Evolutionary conservation across 2,113 vertebrate genomes (phyloP).

Genomic region (Mungos mungo): DNA sequence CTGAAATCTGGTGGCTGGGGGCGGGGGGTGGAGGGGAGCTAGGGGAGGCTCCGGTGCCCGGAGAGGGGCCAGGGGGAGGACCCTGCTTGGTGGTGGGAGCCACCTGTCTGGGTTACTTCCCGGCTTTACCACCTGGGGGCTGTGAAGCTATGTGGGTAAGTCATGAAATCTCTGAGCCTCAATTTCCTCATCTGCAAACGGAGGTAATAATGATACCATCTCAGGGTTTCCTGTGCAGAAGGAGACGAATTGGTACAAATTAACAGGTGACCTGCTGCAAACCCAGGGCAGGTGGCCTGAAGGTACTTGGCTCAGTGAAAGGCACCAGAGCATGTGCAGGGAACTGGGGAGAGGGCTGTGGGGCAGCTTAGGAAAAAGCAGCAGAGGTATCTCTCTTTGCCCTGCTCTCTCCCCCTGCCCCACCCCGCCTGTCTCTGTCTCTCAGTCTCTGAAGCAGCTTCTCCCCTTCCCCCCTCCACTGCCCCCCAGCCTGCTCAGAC

Average conservation of each 20-base stretch:
- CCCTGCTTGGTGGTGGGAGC: fast-evolving
- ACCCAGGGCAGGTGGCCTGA: fast-evolving
- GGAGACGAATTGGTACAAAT: no score
- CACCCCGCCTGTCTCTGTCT: background rate
- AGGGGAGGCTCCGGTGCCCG: background rate
- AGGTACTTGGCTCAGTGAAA: no score
- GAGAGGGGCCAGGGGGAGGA: background rate
- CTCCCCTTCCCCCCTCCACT: background rate
- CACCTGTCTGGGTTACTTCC: no score
- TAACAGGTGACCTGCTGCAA: fast-evolving
- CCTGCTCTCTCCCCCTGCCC: background rate
- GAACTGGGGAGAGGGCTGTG: background rate
- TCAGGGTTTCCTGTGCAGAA: background rate
- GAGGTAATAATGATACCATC: background rate
- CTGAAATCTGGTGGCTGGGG: background rate
- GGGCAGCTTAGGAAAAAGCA: background rate
- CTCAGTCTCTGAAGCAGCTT: background rate
- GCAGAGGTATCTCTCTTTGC: background rate
- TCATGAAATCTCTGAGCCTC: background rate
- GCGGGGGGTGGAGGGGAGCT: no score
- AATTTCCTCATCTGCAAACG: background rate
- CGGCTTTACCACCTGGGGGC: background rate
- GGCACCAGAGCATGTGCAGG: background rate
- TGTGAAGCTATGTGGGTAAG: background rate
- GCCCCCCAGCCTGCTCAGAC: background rate